Base-by-base conservation (phyloP, 2,888 invertebrate species). In the Kryphioiulus occultus region DNA sequence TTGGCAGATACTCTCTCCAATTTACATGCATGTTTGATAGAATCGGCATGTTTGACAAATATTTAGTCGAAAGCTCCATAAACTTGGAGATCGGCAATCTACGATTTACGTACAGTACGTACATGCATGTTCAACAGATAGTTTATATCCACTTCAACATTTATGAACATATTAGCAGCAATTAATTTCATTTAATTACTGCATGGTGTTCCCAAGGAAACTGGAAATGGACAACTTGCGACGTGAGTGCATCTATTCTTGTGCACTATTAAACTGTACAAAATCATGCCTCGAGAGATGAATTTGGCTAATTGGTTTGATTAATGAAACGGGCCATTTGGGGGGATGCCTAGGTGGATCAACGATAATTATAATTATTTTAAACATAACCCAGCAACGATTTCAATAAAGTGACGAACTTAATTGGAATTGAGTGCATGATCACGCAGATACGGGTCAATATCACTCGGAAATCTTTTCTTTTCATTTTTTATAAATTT, bases 261-360 rank as follows among this genome's bases (percentile, higher is more conserved):
- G 78, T 12, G 30, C 30, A 10, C 26, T 30, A 26, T 26, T 30
- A 30, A 78, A 78, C 78, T 59, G 59, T 78, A 30, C 78, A 78
- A 78, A 30, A 78, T 78, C 78, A 3, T 30, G 26, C 22, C 78
- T 78, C 78, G 15, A 15, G 78, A 78, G 78, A 78, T 78, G 78
- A 26, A 78, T 78, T 78, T 78, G 26, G 30, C 78, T 78, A 78
- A 78, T 78, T 78, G 78, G 78, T 30, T 78, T 78, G 30, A 78
- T 78, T 22, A 59, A 59, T 59, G 59, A 59, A 59, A 59, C 22
- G 59, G 59, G 22, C 9, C 22, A 59, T 59, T 22, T 59, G 59
- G 59, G 59, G 22, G 59, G 59, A 78, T 78, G 26, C 1, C 78
- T 2, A 78, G 15, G 9, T 30, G 78, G 30, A 5, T 0, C 26